Conservation (phyloP, 2,888 invertebrate genomes). For the Archaeoteleia sp. region DNA sequence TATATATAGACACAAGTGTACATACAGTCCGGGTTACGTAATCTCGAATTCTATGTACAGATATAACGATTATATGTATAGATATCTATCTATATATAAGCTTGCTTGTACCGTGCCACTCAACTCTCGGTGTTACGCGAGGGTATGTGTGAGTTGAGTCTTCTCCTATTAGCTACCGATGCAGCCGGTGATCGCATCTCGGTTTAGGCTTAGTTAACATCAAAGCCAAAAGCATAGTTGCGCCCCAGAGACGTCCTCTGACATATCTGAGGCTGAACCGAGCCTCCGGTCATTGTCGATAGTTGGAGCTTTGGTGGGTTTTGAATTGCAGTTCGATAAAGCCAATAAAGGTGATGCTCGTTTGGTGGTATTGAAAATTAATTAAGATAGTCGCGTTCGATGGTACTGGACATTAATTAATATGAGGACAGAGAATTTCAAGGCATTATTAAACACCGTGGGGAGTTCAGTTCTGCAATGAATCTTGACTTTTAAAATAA, state of each 20-base stretch:
- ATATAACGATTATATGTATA: conserved; percentile 34
- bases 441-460: too few species aligned
- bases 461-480: too few species aligned
- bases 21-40: conserved; percentile 4
- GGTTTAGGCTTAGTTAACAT: conserved; percentile 67
- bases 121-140: conserved; percentile 30
- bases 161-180: conserved; percentile 62
- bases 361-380: conserved; percentile 36
- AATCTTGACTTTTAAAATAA: too few species aligned
- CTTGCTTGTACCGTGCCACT: conserved; percentile 16
- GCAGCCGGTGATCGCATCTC: conserved; percentile 65
- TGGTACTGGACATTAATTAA: conserved; percentile 24
- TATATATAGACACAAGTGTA: conserved; percentile 3
- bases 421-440: not conserved
- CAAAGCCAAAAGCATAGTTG: conserved; percentile 75
- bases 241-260: conserved; percentile 67
- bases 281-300: conserved; percentile 49
- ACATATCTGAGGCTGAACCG: conserved; percentile 54
- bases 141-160: conserved; percentile 50
- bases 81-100: conserved; percentile 27
- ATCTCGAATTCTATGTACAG: conserved; percentile 26
- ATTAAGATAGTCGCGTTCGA: conserved; percentile 31
- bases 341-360: conserved; percentile 44
- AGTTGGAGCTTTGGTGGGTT: conserved; percentile 48
- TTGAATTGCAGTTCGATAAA: conserved; percentile 54